These are phyloP conservation scores for Exaiptasia diaphana DNA, from an alignment of 64 coral and sea anemone genomes.

Conservation along the genomic window DNA sequence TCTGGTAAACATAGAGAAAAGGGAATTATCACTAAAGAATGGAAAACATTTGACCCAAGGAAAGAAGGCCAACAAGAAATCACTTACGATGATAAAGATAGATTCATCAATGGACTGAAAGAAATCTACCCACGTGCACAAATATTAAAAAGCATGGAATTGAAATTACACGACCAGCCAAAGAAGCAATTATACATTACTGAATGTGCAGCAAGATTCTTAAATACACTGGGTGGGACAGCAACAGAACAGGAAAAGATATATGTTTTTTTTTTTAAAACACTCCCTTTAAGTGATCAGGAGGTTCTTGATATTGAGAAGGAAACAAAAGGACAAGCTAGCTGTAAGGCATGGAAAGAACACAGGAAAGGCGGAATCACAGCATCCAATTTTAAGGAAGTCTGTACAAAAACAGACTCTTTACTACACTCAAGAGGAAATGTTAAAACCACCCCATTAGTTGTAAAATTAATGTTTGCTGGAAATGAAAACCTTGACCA, in stretches of 20 bases:
- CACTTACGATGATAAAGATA: not conserved
- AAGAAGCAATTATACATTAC: not conserved
- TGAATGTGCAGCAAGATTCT: not conserved
- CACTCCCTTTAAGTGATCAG: not conserved
- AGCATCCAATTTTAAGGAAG: constrained; percentile 21
- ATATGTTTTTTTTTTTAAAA: not conserved
- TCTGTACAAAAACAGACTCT: constrained; percentile 7
- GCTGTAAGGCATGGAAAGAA: not conserved
- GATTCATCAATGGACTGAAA: constrained; percentile 1
- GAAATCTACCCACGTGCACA: not conserved
- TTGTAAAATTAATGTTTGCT: not conserved
- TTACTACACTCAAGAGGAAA: not conserved
- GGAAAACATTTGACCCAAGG: constrained; percentile 17
- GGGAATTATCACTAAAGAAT: no score
- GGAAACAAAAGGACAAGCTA: not conserved
- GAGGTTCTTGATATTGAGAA: not conserved
- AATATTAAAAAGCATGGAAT: constrained; percentile 30
- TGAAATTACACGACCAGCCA: not conserved
- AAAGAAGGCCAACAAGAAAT: not conserved
- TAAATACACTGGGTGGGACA: not conserved
- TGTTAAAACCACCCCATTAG: constrained; percentile 9
- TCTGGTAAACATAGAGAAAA: not conserved
- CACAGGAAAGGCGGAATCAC: constrained; percentile 25
- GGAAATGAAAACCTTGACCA: not conserved
- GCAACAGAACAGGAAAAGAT: not conserved